These are phyloP conservation scores for Pithys albifrons DNA, from an alignment of 2,113 vertebrate genomes.

Conservation along the genomic window DNA sequence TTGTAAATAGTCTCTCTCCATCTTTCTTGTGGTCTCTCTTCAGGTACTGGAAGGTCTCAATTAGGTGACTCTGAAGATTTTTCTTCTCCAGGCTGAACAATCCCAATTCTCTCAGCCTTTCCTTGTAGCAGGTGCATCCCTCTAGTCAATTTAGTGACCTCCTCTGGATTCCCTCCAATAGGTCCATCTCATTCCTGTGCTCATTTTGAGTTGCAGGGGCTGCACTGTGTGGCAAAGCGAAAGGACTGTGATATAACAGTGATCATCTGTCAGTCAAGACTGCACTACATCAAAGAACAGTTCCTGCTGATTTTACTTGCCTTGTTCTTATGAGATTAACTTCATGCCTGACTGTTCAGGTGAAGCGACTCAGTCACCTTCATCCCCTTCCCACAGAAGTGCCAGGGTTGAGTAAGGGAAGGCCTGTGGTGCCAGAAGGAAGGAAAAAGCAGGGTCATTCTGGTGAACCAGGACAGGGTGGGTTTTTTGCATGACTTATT, in stretches of 20 bases:
- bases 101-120: neutral
- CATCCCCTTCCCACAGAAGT: accelerated
- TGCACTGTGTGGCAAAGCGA: neutral
- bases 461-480: neutral
- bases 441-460: neutral
- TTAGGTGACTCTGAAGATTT: accelerated
- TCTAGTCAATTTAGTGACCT: neutral
- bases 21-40: neutral
- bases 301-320: neutral
- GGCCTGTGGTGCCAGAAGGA: neutral
- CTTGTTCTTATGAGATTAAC: neutral
- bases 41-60: neutral
- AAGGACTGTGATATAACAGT: neutral
- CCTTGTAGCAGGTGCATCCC: neutral
- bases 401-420: neutral
- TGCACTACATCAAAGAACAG: accelerated
- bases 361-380: neutral
- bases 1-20: neutral
- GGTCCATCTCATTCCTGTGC: neutral
- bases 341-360: too few species aligned
- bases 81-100: neutral
- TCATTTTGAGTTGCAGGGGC: neutral
- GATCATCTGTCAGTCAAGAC: accelerated
- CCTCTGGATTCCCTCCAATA: neutral
- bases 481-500: neutral